phyloP scores from a whole-genome alignment of 1,140 invertebrate species.

The Microplitis mediator region DNA sequence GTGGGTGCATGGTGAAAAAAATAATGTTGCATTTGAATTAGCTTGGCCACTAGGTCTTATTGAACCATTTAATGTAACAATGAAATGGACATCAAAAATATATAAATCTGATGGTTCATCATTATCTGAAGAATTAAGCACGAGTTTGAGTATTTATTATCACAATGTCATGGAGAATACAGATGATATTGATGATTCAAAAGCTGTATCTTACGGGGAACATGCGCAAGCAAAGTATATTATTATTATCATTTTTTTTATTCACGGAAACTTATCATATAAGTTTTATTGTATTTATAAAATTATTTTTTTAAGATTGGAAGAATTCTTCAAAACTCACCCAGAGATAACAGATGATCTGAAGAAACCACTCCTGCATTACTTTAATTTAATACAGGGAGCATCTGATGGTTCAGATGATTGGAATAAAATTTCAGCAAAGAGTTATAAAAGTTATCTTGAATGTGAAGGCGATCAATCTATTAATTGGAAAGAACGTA shows the following conservation, averaged over 20 bases:
- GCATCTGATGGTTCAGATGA: slow-evolving; percentile 66
- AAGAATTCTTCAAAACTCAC: slow-evolving; percentile 41
- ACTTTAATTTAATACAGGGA: slow-evolving; percentile 64
- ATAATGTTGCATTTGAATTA: slow-evolving; percentile 72
- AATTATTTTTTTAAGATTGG: slow-evolving; percentile 45
- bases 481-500: slow-evolving; percentile 68
- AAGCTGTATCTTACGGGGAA: too few relatives aligned
- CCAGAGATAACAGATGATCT: slow-evolving; percentile 41
- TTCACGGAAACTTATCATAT: background rate
- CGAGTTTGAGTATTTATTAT: slow-evolving; percentile 54
- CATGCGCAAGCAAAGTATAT: too few relatives aligned
- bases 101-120: slow-evolving; percentile 14
- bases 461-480: slow-evolving; percentile 66
- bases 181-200: slow-evolving; percentile 39
- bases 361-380: slow-evolving; percentile 61
- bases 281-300: background rate
- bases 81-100: background rate
- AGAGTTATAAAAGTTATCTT: slow-evolving; percentile 63
- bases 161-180: slow-evolving; percentile 43
- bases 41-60: slow-evolving; percentile 59
- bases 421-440: slow-evolving; percentile 67
- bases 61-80: slow-evolving; percentile 4
- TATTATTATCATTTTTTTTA: too few relatives aligned
- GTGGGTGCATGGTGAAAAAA: slow-evolving; percentile 81
- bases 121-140: background rate